Evolutionary conservation across 1,140 invertebrate species (phyloP), one percentile per base, ranked within the genome.

Genomic region (Drosophila watanabei): DNA sequence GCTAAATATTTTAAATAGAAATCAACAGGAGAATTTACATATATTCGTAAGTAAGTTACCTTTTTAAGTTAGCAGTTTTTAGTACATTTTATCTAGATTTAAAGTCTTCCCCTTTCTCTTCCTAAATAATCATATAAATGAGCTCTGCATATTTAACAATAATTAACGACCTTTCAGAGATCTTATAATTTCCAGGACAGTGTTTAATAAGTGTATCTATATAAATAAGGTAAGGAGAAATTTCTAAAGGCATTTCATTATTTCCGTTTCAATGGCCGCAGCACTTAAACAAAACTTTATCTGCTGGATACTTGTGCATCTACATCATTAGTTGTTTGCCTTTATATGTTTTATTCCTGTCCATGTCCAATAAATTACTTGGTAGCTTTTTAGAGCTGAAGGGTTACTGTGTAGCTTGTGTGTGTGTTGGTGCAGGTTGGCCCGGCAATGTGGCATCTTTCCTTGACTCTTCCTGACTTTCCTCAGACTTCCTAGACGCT

Each of bases 361-460:
- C 73, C 78, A 72, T 63, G 79, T 59, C 45, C 80, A 79, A 86
- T 86, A 86, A 86, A 86, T 86, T 87, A 86, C 83, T 87, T 82
- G 87, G 75, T 80, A 79, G 83, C 62, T 71, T 79, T 87, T 82
- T 51, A 70, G 79, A 76, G 70, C 70, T 62, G 41, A 72, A 87
- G 82, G 79, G 71, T 64, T 84, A 68, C 46, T 75, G 70, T 71
- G 60, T 52, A 11, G 5, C n/a, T 20, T 28, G 48, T 28, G 28
- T 2, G n/a, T 30, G 16, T 56, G 35, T 56, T 11, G 14, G 54
- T 39, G 52, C 18, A 24, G 80, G 66, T 63, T 80, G 66, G 79
- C 63, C 56, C 54, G 33, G 41, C 54, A 58, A 60, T 57, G 57
- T 61, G 54, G 57, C 56, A 59, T 70, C 56, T 57, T 80, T 64